Evolutionary conservation across 2,113 vertebrate species (phyloP).

Genomic region (Triplophysa rosa): DNA sequence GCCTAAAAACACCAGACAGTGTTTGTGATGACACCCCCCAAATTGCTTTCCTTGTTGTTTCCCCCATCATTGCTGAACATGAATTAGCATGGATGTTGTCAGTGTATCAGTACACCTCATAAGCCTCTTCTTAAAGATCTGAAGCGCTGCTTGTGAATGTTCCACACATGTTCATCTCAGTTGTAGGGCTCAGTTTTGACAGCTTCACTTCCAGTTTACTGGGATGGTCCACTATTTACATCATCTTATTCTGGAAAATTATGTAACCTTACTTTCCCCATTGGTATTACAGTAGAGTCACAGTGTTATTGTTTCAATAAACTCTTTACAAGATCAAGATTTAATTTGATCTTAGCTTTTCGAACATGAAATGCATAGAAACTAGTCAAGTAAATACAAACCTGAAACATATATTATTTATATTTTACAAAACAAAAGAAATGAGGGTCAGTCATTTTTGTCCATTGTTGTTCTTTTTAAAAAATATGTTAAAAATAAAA

Average conservation of each 20-base stretch:
- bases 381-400: no score
- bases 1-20: constrained; percentile 62
- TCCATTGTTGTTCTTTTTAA: no score
- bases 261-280: no score
- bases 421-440: no score
- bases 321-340: no score
- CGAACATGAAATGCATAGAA: background rate
- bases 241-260: background rate
- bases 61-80: constrained; percentile 35
- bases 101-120: background rate
- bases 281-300: no score
- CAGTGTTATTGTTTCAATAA: no score
- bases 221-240: constrained; percentile 63
- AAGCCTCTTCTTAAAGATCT: background rate
- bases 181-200: background rate
- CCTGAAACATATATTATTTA: no score
- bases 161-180: background rate
- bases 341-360: constrained; percentile 45
- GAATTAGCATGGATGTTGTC: background rate
- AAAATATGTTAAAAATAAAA: no score
- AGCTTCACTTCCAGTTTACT: background rate
- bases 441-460: no score
- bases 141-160: constrained; percentile 3
- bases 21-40: constrained; percentile 49
- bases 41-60: constrained; percentile 1